Conservation (phyloP, 2,113 vertebrate species). For the Typhlomys cinereus region DNA sequence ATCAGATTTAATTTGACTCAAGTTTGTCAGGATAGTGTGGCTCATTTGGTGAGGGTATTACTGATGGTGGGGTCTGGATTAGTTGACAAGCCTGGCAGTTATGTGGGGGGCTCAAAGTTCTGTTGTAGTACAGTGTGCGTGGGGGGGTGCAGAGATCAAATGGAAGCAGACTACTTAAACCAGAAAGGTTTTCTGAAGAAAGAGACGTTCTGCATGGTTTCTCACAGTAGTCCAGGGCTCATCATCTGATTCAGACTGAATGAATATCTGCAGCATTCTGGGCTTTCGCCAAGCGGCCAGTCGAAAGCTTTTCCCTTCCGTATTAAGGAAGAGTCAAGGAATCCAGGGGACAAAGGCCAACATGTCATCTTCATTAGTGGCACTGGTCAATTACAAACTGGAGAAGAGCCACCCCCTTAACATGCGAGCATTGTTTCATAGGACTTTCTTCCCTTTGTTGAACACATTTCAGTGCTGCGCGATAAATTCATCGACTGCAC, state of each 20-base stretch:
- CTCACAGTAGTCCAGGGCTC: not conserved
- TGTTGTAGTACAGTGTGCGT: not conserved
- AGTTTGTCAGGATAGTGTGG: rapidly evolving
- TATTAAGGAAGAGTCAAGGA: not conserved
- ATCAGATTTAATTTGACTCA: not conserved
- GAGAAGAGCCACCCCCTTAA: not conserved
- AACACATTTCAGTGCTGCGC: not conserved
- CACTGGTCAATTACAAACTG: not conserved
- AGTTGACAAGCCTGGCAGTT: not conserved
- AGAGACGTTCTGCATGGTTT: not conserved
- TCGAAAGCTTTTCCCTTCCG: not conserved
- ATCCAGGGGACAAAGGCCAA: not conserved
- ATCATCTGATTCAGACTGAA: not conserved
- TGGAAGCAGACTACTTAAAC: not conserved
- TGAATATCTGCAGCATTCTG: not conserved
- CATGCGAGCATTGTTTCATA: not conserved
- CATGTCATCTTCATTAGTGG: not conserved
- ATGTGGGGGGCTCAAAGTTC: not conserved
- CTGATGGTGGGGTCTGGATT: not conserved
- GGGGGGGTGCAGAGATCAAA: too few species aligned
- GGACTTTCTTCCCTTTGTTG: not conserved
- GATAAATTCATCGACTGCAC: not conserved
- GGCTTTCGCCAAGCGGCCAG: not conserved
- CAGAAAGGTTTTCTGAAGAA: not conserved
- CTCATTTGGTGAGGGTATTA: rapidly evolving